A percentile compares a stretch with the other conserved stretches of the same genome.
phyloP scores from a whole-genome alignment of 1,140 invertebrate species.

The Pseudobourletiella spinata region DNA sequence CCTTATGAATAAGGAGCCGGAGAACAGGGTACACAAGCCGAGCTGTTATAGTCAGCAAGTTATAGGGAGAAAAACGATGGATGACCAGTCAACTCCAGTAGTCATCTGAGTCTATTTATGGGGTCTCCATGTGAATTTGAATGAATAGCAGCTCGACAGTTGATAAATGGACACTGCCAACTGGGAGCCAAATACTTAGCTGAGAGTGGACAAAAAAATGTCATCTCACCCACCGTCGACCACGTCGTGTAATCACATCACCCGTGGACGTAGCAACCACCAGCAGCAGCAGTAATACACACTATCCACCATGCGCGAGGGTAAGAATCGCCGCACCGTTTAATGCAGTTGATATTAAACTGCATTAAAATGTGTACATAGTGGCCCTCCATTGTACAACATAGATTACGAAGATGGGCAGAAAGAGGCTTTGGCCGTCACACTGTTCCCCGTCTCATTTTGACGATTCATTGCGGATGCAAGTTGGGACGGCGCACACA shows the following conservation, averaged over 20 bases:
- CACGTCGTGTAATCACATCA: not conserved
- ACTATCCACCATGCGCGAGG: not conserved
- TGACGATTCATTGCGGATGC: not conserved
- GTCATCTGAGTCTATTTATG: slow-evolving; percentile 13
- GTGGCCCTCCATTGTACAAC: too few relatives aligned
- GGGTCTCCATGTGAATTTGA: slow-evolving; percentile 8
- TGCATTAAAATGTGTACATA: too few relatives aligned
- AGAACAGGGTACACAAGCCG: not conserved
- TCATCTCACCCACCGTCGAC: not conserved
- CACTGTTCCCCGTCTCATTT: not conserved
- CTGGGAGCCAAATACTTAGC: not conserved
- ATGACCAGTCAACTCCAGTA: slow-evolving; percentile 12
- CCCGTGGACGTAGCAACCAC: not conserved
- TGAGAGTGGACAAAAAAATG: slow-evolving; percentile 4
- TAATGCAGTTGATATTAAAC: too few relatives aligned
- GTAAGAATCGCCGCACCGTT: too few relatives aligned
- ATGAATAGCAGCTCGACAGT: slow-evolving; percentile 8
- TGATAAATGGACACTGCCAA: slow-evolving; percentile 17
- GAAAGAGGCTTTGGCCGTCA: not conserved
- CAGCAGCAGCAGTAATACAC: not conserved
- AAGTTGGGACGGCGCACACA: not conserved
- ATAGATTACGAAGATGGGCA: not conserved
- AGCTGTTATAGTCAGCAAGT: not conserved
- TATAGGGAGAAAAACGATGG: not conserved
- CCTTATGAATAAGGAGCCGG: too few relatives aligned